Evolutionary conservation across 2,888 invertebrate species (phyloP), one percentile per base, ranked within the genome.

Genomic region (Timema podura): DNA sequence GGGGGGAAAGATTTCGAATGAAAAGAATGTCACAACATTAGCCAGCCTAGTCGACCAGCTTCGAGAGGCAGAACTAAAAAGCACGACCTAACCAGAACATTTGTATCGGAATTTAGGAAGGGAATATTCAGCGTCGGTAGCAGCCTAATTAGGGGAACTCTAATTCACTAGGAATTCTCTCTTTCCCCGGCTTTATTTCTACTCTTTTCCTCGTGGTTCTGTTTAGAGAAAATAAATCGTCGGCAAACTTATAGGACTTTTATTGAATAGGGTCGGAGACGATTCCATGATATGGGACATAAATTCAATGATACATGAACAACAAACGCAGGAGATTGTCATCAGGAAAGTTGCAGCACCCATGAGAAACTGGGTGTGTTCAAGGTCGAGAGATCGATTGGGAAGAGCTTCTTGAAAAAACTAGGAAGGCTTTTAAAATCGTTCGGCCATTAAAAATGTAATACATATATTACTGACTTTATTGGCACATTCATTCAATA

Each of bases 191-290:
- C n/a, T n/a, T n/a, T n/a, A n/a, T n/a, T n/a, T n/a, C n/a, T n/a
- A n/a, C n/a, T 30, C 30, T 30, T 30, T 30, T 30, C 1, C 30
- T 30, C 30, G 30, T 30, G 30, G 30, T 30, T 30, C 30, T 30
- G 30, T 30, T 30, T 1, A 30, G 30, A 30, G 30, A 30, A 45
- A 44, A 61, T 61, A 61, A 61, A 61, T 61, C n/a, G 61, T 44
- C 44, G 44, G 61, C 61, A 61, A 61, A 30, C 44, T 61, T 61
- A 61, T 61, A 61, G 11, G 61, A 61, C 61, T 44, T 61, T 57
- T 57, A 57, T 57, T 57, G n/a, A 57, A 57, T 57, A 57, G 57
- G 57, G 57, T 57, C 57, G 57, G 16, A 13, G 16, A 57, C 57
- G 57, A 57, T 44, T 30, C 30, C 6, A 13, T 45, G 61, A 44